Conservation (phyloP, 2,888 invertebrate species). For the Thera britannica region DNA sequence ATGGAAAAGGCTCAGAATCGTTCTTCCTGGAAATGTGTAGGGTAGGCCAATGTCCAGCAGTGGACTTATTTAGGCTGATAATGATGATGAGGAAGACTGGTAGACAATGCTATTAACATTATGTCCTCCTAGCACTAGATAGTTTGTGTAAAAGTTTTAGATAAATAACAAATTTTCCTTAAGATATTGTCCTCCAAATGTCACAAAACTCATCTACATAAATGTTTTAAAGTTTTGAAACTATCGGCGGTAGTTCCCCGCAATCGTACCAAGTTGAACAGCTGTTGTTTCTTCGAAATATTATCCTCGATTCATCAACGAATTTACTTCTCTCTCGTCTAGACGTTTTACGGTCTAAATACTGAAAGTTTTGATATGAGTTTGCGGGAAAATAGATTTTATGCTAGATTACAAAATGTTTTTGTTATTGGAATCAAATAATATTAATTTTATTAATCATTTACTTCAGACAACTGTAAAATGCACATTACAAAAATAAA, state of each 20-base stretch:
- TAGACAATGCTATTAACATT: too few relatives aligned
- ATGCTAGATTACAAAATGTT: neutral
- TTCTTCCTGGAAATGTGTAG: too few relatives aligned
- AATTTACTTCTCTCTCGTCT: slow-evolving; percentile 21
- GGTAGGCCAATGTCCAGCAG: too few relatives aligned
- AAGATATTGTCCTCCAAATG: slow-evolving; percentile 2
- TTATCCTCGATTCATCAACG: slow-evolving; percentile 8
- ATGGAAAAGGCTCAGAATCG: too few relatives aligned
- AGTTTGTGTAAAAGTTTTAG: neutral
- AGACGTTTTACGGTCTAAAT: slow-evolving; percentile 24
- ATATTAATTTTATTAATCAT: too few relatives aligned
- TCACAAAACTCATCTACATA: slow-evolving; percentile 23
- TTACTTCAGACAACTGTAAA: too few relatives aligned
- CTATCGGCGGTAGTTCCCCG: slow-evolving; percentile 9
- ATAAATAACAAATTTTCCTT: neutral
- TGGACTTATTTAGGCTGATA: too few relatives aligned
- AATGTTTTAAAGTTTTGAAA: slow-evolving; percentile 25
- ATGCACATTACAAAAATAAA: too few relatives aligned
- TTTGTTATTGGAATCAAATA: too few relatives aligned
- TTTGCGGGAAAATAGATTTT: slow-evolving; percentile 5
- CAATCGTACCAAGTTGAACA: slow-evolving; percentile 16
- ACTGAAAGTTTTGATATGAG: slow-evolving; percentile 19
- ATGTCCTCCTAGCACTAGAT: too few relatives aligned
- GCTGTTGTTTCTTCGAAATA: slow-evolving; percentile 5
- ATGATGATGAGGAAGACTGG: too few relatives aligned